phyloP scores from a whole-genome alignment of 2,888 invertebrate genomes.

The Netelia fuscicornis region DNA sequence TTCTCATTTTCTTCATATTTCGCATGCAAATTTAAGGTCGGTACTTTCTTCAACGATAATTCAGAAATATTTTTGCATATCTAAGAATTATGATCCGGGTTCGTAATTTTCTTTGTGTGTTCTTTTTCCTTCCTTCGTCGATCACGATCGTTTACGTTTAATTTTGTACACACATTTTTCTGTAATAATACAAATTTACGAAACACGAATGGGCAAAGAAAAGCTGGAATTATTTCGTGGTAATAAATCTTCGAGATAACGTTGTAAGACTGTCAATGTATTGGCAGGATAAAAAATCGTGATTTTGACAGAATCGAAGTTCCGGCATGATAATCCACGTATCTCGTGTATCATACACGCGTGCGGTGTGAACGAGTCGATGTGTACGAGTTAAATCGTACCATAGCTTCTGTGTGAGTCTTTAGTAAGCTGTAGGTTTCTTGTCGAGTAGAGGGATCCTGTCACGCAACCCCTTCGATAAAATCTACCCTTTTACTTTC shows the following conservation, averaged over 20 bases:
- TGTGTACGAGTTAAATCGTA: not conserved
- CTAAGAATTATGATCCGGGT: too few species aligned
- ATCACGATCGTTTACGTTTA: too few species aligned
- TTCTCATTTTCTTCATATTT: too few species aligned
- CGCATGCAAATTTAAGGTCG: too few species aligned
- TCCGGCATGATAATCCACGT: not conserved
- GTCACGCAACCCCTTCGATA: conserved; percentile 25
- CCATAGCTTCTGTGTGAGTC: too few species aligned
- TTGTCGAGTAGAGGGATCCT: conserved; percentile 39
- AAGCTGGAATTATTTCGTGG: too few species aligned
- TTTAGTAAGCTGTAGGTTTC: not conserved
- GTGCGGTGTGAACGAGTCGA: not conserved
- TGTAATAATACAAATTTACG: not conserved
- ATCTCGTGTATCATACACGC: not conserved
- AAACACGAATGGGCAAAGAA: not conserved
- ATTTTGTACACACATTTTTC: too few species aligned
- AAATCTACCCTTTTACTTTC: conserved; percentile 1
- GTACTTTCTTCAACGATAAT: too few species aligned
- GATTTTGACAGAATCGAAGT: not conserved
- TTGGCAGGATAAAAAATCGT: not conserved
- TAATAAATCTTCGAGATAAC: too few species aligned
- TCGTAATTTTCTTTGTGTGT: too few species aligned
- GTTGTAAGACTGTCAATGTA: not conserved
- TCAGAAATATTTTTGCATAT: too few species aligned
- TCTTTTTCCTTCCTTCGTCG: too few species aligned